Evolutionary conservation across 2,888 invertebrate species (phyloP).

Genomic region (Gonocerus acuteangulatus): DNA sequence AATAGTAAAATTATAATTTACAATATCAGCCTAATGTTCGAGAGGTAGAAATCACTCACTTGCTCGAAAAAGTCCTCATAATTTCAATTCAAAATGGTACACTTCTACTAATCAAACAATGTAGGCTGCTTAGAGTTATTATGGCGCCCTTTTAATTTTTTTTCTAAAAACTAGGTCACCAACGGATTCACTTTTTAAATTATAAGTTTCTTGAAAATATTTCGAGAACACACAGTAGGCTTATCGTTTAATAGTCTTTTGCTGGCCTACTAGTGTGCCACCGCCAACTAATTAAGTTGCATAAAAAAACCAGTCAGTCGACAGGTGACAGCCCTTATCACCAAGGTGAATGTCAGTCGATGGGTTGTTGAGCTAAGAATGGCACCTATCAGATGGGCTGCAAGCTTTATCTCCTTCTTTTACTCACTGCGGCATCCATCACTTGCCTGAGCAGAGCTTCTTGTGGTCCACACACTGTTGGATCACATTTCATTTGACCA

Average conservation of each 20-base stretch:
- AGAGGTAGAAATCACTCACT: conserved; percentile 36
- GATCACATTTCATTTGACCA: conserved; percentile 92
- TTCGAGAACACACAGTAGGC: conserved; percentile 18
- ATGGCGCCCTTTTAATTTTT: conserved; percentile 26
- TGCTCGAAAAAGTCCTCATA: conserved; percentile 11
- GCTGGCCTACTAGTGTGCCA: conserved; percentile 21
- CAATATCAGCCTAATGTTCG: conserved; percentile 36
- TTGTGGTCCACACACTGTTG: conserved; percentile 72
- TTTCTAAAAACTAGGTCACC: neutral
- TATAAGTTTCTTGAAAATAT: neutral
- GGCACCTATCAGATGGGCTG: conserved; percentile 25
- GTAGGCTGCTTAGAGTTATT: conserved; percentile 31
- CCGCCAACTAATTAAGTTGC: neutral
- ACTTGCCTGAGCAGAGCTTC: conserved; percentile 85
- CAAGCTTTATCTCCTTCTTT: conserved; percentile 36
- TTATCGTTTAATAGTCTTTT: conserved; percentile 6
- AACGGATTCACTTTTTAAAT: conserved; percentile 8
- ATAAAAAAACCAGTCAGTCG: conserved; percentile 20
- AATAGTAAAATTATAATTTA: conserved; percentile 24
- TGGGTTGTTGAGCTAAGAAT: conserved; percentile 29
- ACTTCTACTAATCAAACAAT: conserved; percentile 38
- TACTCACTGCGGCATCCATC: conserved; percentile 62
- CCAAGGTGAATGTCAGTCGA: conserved; percentile 22
- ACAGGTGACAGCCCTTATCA: conserved; percentile 20
- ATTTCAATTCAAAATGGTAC: conserved; percentile 26